phyloP scores from a whole-genome alignment of 2,888 invertebrate genomes.

The Lysandra coridon region DNA sequence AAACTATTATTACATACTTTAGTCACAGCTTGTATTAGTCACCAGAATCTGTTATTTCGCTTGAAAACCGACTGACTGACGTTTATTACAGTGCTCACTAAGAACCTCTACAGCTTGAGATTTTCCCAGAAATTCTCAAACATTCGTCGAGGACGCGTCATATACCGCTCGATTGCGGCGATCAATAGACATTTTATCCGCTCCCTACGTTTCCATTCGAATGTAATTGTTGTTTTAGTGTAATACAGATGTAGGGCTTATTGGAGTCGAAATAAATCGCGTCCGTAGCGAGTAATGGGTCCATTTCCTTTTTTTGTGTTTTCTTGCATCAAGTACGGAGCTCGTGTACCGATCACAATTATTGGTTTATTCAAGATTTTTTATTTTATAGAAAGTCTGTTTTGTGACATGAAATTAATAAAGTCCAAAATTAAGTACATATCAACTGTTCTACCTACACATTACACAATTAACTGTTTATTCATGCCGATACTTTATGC shows the following conservation, averaged over 20 bases:
- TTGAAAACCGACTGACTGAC: too few relatives aligned
- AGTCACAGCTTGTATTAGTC: too few relatives aligned
- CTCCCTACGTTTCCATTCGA: constrained; percentile 19
- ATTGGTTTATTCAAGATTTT: neutral
- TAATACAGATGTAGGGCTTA: constrained; percentile 11
- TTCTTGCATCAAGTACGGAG: neutral
- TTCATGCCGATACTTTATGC: too few relatives aligned
- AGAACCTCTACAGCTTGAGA: neutral
- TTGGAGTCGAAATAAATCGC: constrained; percentile 4
- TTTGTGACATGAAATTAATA: too few relatives aligned
- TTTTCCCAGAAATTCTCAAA: constrained; percentile 10
- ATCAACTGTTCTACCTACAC: too few relatives aligned
- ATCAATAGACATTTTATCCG: constrained; percentile 23
- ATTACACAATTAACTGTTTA: too few relatives aligned
- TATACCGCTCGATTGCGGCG: constrained; percentile 19
- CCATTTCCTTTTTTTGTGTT: constrained; percentile 34
- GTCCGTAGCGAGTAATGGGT: constrained; percentile 18
- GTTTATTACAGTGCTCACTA: neutral
- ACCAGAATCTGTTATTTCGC: too few relatives aligned
- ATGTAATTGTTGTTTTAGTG: constrained; percentile 18
- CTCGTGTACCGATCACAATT: neutral
- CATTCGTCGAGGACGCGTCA: constrained; percentile 16
- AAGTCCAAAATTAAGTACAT: too few relatives aligned
- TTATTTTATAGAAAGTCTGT: too few relatives aligned
- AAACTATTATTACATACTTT: too few relatives aligned